A percentile compares a stretch with the other conserved stretches of the same genome.
These are phyloP conservation scores for Heliconius erato DNA, from an alignment of 2,888 invertebrate species.

Conservation along the genomic window DNA sequence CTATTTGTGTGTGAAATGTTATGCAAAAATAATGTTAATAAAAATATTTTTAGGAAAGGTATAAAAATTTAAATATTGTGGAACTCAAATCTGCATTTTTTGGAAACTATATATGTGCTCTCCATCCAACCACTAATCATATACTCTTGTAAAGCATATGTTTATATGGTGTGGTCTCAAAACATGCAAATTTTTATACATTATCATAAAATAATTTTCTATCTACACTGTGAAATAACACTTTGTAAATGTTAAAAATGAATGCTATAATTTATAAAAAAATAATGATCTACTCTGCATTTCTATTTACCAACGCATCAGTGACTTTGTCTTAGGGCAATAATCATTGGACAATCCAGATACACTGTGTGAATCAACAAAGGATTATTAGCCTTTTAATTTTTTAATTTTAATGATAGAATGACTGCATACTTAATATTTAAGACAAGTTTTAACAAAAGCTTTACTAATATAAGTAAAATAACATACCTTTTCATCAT, in stretches of 20 bases:
- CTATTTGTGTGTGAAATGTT: constrained; percentile 23
- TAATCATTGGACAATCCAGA: constrained; percentile 82
- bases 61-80: neutral
- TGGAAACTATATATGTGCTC: neutral
- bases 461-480: constrained; percentile 41
- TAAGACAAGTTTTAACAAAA: constrained; percentile 47
- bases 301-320: constrained; percentile 68
- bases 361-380: constrained; percentile 59
- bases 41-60: constrained; percentile 5
- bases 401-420: constrained; percentile 58
- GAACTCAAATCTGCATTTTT: neutral
- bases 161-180: neutral
- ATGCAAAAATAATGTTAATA: constrained; percentile 37
- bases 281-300: constrained; percentile 74
- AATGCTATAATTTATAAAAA: constrained; percentile 35
- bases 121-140: neutral
- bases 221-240: neutral
- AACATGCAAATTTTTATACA: neutral
- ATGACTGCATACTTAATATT: constrained; percentile 53
- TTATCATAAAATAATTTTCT: neutral
- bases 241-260: constrained; percentile 20
- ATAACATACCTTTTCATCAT: constrained; percentile 93
- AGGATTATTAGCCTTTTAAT: constrained; percentile 33
- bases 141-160: neutral
- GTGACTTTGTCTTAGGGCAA: constrained; percentile 54